These are phyloP conservation scores for Pangasius krempfi DNA, from an alignment of 2,797 vertebrate genomes.

Conservation along the genomic window DNA sequence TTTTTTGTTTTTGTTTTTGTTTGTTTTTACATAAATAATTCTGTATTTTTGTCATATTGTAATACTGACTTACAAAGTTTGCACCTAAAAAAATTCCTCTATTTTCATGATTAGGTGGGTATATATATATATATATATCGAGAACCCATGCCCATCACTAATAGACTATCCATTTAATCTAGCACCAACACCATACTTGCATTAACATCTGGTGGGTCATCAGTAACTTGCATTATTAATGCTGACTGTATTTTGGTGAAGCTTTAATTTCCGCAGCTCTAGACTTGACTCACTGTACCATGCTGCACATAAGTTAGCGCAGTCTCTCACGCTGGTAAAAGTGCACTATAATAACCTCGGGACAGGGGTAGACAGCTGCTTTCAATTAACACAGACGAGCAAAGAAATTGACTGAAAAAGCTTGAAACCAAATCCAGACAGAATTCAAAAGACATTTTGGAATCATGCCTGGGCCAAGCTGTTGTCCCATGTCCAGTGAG, in stretches of 20 bases:
- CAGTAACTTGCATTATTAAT: not conserved
- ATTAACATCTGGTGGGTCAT: not conserved
- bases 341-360: conserved; percentile 74
- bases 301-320: conserved; percentile 48
- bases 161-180: not conserved
- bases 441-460: conserved; percentile 54
- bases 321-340: conserved; percentile 49
- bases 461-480: conserved; percentile 45
- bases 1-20: too few relatives aligned
- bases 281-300: conserved; percentile 40
- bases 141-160: not conserved
- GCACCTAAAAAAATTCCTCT: not conserved
- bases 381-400: conserved; percentile 73
- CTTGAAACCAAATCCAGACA: conserved; percentile 51
- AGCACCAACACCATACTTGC: not conserved
- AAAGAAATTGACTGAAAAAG: conserved; percentile 46
- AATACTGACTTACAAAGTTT: not conserved
- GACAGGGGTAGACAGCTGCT: conserved; percentile 73
- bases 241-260: not conserved
- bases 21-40: not conserved
- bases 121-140: too few relatives aligned
- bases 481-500: conserved; percentile 51
- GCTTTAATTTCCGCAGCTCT: not conserved
- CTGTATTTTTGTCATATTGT: not conserved
- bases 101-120: not conserved